These are phyloP conservation scores for Erebia aethiops DNA, from an alignment of 2,888 invertebrate genomes.

Conservation along the genomic window DNA sequence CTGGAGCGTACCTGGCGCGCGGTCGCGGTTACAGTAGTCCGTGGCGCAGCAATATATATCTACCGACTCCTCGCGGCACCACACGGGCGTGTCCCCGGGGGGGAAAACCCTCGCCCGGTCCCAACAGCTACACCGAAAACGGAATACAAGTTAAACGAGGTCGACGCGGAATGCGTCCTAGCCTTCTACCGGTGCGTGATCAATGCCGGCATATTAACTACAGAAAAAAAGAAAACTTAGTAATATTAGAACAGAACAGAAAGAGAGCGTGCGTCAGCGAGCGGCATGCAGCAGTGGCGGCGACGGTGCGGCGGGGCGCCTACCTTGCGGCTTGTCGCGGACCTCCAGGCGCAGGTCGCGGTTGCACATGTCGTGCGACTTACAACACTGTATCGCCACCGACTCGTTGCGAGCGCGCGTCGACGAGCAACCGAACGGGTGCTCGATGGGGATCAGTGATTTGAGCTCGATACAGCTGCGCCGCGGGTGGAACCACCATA, in stretches of 20 bases:
- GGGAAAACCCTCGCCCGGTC: slow-evolving; percentile 82
- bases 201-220: slow-evolving; percentile 70
- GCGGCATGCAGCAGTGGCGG: slow-evolving; percentile 64
- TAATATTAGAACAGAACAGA: slow-evolving; percentile 65
- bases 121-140: slow-evolving; percentile 84
- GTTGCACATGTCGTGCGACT: slow-evolving; percentile 89
- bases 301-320: slow-evolving; percentile 53
- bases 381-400: slow-evolving; percentile 92
- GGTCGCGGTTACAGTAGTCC: slow-evolving; percentile 87
- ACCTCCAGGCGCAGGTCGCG: slow-evolving; percentile 86
- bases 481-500: slow-evolving; percentile 80
- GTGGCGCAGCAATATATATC: slow-evolving; percentile 85
- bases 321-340: slow-evolving; percentile 87
- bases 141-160: slow-evolving; percentile 52
- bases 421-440: slow-evolving; percentile 91
- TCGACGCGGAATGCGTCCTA: slow-evolving; percentile 44
- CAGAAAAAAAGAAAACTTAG: slow-evolving; percentile 64
- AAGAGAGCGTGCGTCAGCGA: slow-evolving; percentile 56
- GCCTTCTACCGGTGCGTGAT: slow-evolving; percentile 58
- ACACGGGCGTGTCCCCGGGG: slow-evolving; percentile 83
- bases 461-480: slow-evolving; percentile 90
- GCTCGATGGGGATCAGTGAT: slow-evolving; percentile 89
- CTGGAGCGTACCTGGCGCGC: slow-evolving; percentile 68
- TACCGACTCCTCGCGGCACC: slow-evolving; percentile 77
- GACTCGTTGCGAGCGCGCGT: slow-evolving; percentile 89